These are phyloP conservation scores for Ellobius talpinus DNA, from an alignment of 2,113 vertebrate genomes.

Conservation along the genomic window DNA sequence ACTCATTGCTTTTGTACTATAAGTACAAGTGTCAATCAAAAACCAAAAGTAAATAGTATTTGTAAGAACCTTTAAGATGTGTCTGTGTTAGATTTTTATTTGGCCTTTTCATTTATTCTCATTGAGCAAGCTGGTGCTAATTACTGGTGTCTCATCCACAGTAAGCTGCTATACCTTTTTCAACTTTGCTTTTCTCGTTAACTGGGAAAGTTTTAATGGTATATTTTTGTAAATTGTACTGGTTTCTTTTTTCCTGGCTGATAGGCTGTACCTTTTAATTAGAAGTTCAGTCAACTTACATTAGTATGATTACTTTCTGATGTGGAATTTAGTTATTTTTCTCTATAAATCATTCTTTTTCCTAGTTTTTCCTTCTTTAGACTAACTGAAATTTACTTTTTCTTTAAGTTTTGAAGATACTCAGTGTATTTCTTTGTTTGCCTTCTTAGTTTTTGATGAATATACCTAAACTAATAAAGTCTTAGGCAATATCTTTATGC, in stretches of 20 bases:
- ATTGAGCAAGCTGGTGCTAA: neutral
- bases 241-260: neutral
- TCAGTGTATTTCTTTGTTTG: neutral
- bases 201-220: neutral
- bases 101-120: neutral
- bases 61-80: neutral
- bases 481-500: neutral
- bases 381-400: constrained; percentile 2
- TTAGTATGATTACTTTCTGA: constrained; percentile 15
- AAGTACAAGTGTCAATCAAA: neutral
- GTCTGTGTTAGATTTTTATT: neutral
- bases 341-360: neutral
- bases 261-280: neutral
- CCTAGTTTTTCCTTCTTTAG: neutral
- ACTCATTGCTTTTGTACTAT: neutral
- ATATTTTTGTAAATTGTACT: neutral
- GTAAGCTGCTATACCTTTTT: neutral
- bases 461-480: constrained; percentile 33
- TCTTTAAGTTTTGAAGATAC: neutral
- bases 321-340: constrained; percentile 5
- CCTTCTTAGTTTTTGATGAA: constrained; percentile 9
- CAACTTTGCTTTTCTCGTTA: neutral
- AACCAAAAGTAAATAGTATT: neutral
- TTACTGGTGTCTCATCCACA: neutral
- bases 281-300: neutral